Conservation (phyloP, 2,888 invertebrate species). For the Ephialtes manifestator region DNA sequence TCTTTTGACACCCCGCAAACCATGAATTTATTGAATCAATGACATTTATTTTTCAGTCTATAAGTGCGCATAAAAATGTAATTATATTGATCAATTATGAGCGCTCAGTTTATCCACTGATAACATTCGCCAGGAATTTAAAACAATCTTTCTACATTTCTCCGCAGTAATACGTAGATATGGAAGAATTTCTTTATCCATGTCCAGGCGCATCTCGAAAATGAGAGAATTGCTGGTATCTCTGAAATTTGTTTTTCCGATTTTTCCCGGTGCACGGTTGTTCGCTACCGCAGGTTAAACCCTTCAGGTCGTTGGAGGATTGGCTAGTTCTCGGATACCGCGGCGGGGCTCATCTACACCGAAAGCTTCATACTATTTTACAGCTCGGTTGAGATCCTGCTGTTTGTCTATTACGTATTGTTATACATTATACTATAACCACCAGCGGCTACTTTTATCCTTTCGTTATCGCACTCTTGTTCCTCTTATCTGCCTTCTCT, state of each 20-base stretch:
- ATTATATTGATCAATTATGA: too few relatives aligned
- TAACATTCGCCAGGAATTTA: too few relatives aligned
- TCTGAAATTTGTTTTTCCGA: not conserved
- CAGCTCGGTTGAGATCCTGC: conserved; percentile 29
- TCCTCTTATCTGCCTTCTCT: conserved; percentile 12
- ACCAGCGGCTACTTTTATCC: conserved; percentile 3
- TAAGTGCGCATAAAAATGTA: too few relatives aligned
- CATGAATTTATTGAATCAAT: too few relatives aligned
- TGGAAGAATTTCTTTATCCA: not conserved
- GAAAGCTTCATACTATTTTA: conserved; percentile 27
- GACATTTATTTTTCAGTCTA: too few relatives aligned
- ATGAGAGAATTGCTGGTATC: conserved; percentile 1
- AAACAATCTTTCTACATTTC: too few relatives aligned
- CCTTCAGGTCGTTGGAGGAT: not conserved
- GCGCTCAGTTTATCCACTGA: too few relatives aligned
- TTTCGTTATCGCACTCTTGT: conserved; percentile 18
- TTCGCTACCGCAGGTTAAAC: not conserved
- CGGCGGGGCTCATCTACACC: conserved; percentile 8
- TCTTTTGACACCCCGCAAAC: too few relatives aligned
- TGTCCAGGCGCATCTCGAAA: not conserved
- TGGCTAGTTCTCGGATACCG: not conserved
- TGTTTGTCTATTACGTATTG: not conserved
- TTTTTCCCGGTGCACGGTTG: not conserved
- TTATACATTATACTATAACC: conserved; percentile 16
- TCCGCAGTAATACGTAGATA: not conserved